phyloP scores from a whole-genome alignment of 2,797 vertebrate genomes.

The Sebastes wilsoni region DNA sequence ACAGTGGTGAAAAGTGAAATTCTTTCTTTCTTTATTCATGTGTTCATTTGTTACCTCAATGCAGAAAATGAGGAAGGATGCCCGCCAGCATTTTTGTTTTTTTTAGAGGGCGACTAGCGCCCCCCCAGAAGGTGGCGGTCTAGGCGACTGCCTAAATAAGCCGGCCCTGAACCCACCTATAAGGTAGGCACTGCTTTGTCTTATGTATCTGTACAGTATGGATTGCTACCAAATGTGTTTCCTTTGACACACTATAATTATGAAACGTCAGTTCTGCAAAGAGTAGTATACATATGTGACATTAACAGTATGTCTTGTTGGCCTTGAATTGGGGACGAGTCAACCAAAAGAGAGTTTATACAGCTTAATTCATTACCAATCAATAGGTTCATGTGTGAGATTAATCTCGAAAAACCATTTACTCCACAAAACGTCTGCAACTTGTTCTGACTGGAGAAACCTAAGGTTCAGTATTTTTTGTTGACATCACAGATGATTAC shows the following conservation, averaged over 20 bases:
- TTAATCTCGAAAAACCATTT: background rate
- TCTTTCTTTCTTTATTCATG: no score
- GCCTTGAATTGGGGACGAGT: background rate
- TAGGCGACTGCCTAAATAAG: background rate
- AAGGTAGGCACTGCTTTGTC: background rate
- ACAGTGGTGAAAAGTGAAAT: no score
- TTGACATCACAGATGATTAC: constrained; percentile 6
- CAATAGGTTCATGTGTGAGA: background rate
- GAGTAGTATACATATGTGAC: background rate
- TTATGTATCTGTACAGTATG: background rate
- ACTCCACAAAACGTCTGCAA: background rate
- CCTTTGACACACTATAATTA: background rate
- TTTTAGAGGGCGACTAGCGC: background rate
- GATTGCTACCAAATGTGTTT: background rate
- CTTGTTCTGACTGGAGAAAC: background rate
- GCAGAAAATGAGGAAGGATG: no score
- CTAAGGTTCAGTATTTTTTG: background rate
- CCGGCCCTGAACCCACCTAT: background rate
- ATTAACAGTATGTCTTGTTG: background rate
- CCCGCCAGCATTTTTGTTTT: background rate
- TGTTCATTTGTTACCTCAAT: no score
- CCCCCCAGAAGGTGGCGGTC: no score
- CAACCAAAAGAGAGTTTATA: background rate
- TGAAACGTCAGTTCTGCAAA: background rate
- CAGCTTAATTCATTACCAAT: background rate